These are phyloP conservation scores for Phrynosoma blainvillii DNA, from an alignment of 2,113 vertebrate species.

Conservation along the genomic window DNA sequence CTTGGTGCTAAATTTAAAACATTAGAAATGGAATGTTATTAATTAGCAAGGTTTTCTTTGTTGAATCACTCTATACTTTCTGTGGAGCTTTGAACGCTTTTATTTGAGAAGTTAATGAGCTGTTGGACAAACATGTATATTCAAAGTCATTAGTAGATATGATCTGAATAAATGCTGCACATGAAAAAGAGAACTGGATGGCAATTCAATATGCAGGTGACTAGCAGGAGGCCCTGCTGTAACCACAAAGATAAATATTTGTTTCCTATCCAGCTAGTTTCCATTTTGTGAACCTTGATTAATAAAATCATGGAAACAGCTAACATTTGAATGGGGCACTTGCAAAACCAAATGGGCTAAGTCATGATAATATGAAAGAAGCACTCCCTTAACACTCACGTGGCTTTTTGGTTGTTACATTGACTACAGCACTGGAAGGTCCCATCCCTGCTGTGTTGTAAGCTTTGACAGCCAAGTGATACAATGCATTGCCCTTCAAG, in stretches of 20 bases:
- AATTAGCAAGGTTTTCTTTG: slow-evolving; percentile 19
- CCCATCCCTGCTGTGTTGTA: slow-evolving; percentile 93
- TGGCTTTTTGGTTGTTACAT: slow-evolving; percentile 93
- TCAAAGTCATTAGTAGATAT: slow-evolving; percentile 57
- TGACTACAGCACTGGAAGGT: slow-evolving; percentile 83
- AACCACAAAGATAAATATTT: slow-evolving; percentile 63
- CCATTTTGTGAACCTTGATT: slow-evolving; percentile 49
- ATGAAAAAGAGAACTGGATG: slow-evolving; percentile 57
- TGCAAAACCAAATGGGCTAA: background rate
- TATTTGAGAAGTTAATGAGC: slow-evolving; percentile 56
- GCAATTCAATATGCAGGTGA: slow-evolving; percentile 55
- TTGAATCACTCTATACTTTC: background rate
- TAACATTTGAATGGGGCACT: background rate
- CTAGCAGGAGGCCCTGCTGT: slow-evolving; percentile 51
- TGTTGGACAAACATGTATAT: slow-evolving; percentile 51
- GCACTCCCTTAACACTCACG: slow-evolving; percentile 75
- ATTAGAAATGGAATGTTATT: slow-evolving; percentile 31
- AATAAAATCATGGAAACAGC: slow-evolving; percentile 1
- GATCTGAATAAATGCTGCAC: slow-evolving; percentile 49
- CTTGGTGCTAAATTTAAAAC: slow-evolving; percentile 85
- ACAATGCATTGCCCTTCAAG: slow-evolving; percentile 84
- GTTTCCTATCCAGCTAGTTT: slow-evolving; percentile 59
- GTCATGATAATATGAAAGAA: background rate
- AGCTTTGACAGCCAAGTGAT: slow-evolving; percentile 89
- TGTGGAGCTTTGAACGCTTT: background rate